Base-by-base conservation (phyloP, 2,797 vertebrate genomes). In the Myotis myotis region DNA sequence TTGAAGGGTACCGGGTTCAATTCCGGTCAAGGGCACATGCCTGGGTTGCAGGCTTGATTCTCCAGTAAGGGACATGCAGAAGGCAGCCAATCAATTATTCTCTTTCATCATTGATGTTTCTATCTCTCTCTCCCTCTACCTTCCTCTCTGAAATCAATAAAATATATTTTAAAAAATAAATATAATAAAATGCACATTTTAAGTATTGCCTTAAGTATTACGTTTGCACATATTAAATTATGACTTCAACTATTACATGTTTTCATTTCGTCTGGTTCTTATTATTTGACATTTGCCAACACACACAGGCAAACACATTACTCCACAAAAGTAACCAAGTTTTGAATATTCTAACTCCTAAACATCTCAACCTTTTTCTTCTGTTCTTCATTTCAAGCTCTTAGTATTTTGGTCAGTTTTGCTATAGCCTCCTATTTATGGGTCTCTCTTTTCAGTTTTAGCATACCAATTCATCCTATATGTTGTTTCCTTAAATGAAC, bases 151-250 rank as follows among this genome's bases (percentile, higher is more conserved):
- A 60, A 60, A 60, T 30, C 25, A 30, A 13, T 60, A 13, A 60
- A 60, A 60, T 60, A 60, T 60, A 28, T 60, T 28, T 60, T 60
- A 17, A 1, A n/a, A n/a, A n/a, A 64, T 93, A 93, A 75, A 55
- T 28, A 49, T 68, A 93, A 78, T 11, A 84, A 90, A 94, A 44
- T 60, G n/a, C 33, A 76, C 36, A 74, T 70, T 85, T 95, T 86
- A 96, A 95, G 66, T 75, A 95, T 1, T 64, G n/a, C 23, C 80
- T 87, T 93, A 76, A 44, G 20, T 72, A 86, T 33, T 41, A 86
- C 7, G 71, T 60, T 38, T 91, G 36, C 22, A 92, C 9, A 33
- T 89, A 87, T 87, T 66, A 87, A 89, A 60, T 83, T 93, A 49
- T 60, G 41, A 81, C 13, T 86, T 72, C 55, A 85, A 81, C 28